A percentile compares a stretch with the other conserved stretches of the same genome.
Conservation (phyloP, 2,113 vertebrate genomes). For the Acrocephalus kingi region DNA sequence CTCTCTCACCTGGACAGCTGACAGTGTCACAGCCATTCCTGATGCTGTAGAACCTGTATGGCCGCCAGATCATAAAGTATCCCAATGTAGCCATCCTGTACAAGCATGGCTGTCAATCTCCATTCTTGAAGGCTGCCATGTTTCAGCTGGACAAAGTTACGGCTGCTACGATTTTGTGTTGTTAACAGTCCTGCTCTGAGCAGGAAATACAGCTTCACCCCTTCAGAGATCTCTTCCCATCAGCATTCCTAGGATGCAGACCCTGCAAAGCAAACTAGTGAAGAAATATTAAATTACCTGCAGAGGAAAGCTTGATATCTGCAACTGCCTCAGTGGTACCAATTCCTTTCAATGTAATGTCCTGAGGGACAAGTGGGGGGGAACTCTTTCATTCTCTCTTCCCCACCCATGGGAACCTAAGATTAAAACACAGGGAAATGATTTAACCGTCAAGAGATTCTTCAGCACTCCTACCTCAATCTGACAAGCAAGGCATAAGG, state of each 20-base stretch:
- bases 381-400: conserved; percentile 87
- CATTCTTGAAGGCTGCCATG: neutral
- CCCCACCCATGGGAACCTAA: conserved; percentile 88
- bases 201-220: neutral
- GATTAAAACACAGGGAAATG: neutral
- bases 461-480: neutral
- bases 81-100: neutral
- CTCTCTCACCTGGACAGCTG: neutral
- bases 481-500: neutral
- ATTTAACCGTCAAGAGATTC: neutral
- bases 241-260: neutral
- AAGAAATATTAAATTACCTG: conserved; percentile 78
- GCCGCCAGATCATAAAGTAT: neutral
- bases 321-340: conserved; percentile 79
- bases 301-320: conserved; percentile 93
- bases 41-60: neutral
- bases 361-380: conserved; percentile 81
- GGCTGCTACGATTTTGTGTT: neutral
- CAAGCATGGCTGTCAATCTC: neutral
- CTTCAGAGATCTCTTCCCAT: neutral
- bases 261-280: neutral
- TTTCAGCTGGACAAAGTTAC: neutral
- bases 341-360: conserved; percentile 80
- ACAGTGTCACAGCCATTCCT: neutral
- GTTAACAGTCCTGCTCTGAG: neutral